Evolutionary conservation across 2,113 vertebrate genomes (phyloP).

Genomic region (Physeter macrocephalus): DNA sequence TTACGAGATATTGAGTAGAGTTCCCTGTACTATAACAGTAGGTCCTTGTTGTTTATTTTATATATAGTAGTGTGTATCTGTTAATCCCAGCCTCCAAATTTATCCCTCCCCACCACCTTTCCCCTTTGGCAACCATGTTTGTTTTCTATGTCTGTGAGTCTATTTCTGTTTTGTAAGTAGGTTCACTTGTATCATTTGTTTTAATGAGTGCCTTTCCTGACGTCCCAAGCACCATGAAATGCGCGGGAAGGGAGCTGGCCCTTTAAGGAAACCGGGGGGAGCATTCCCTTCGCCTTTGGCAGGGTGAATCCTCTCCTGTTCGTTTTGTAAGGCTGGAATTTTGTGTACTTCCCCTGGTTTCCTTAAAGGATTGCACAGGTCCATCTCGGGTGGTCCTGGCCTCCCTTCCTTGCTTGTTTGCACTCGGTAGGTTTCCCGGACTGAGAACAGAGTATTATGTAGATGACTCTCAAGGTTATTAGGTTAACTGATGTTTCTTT

Average conservation of each 20-base stretch:
- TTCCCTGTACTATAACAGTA: too few relatives aligned
- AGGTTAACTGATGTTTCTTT: background rate
- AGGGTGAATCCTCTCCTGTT: background rate
- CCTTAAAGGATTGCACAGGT: background rate
- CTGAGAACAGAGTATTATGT: too few relatives aligned
- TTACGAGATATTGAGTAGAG: too few relatives aligned
- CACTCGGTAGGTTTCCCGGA: background rate
- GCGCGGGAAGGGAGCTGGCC: background rate
- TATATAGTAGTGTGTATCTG: too few relatives aligned
- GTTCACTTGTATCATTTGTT: background rate
- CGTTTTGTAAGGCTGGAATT: background rate
- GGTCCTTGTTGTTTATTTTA: too few relatives aligned
- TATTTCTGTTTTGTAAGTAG: too few relatives aligned
- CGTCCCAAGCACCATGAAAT: background rate
- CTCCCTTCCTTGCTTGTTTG: background rate
- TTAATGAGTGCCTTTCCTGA: background rate
- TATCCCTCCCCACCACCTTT: too few relatives aligned
- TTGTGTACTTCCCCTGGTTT: background rate
- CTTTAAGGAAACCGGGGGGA: background rate
- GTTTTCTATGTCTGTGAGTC: too few relatives aligned
- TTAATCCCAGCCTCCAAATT: too few relatives aligned
- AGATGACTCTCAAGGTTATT: background rate
- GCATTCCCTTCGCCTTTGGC: background rate
- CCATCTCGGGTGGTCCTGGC: fast-evolving
- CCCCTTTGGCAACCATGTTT: too few relatives aligned